These are phyloP conservation scores for Sphaerophoria rueppellii DNA, from an alignment of 2,888 invertebrate genomes.

Conservation along the genomic window DNA sequence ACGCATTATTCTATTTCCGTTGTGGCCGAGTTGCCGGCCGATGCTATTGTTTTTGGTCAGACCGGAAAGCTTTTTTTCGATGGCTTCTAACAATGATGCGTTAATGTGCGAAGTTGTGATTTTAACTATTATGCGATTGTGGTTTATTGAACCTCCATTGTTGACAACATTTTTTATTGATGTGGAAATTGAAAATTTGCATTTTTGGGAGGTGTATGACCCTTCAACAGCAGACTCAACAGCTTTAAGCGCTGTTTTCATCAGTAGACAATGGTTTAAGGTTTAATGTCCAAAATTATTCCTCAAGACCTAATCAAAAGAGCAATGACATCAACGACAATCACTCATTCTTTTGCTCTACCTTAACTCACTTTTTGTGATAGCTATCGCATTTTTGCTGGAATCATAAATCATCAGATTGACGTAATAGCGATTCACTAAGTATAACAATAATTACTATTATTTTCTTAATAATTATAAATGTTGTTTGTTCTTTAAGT, in stretches of 20 bases:
- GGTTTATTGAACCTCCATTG: too few species aligned
- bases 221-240: too few species aligned
- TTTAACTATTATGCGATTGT: neutral
- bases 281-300: neutral
- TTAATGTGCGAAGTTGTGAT: conserved; percentile 49
- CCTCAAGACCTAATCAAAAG: neutral
- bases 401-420: conserved; percentile 73
- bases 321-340: conserved; percentile 20
- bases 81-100: conserved; percentile 52
- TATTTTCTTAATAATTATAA: conserved; percentile 46
- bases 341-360: neutral
- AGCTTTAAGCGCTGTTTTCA: too few species aligned
- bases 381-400: conserved; percentile 64
- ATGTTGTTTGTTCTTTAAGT: conserved; percentile 39
- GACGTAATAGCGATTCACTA: conserved; percentile 65
- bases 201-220: too few species aligned
- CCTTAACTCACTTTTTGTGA: conserved; percentile 20
- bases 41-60: conserved; percentile 54
- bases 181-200: too few species aligned
- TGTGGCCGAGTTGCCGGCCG: neutral
- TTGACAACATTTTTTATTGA: neutral
- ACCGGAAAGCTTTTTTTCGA: conserved; percentile 48
- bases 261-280: neutral
- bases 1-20: conserved; percentile 24
- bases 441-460: conserved; percentile 54